Percentiles rank a stretch among this genome's conserved stretches.
Conservation (phyloP, 2,797 vertebrate species). For the Clarias platycephalus region DNA sequence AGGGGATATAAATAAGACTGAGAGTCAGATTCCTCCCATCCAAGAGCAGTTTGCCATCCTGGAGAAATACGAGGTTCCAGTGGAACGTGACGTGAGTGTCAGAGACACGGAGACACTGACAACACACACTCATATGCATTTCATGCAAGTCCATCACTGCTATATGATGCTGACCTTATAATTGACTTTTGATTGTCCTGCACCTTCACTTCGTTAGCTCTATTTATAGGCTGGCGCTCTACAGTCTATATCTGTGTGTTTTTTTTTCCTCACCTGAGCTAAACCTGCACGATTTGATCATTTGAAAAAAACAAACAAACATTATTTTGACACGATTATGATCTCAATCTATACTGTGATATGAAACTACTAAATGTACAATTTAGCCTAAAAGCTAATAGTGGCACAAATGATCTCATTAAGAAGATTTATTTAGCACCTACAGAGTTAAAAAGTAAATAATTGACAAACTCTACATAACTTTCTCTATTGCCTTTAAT, state of each 20-base stretch:
- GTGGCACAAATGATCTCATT: no score
- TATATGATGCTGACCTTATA: not conserved
- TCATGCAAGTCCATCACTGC: not conserved
- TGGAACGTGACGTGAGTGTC: slow-evolving; percentile 73
- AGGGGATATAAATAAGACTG: slow-evolving; percentile 68
- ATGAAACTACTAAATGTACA: no score
- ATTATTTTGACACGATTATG: no score
- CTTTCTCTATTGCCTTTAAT: no score
- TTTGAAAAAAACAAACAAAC: no score
- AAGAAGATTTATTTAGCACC: no score
- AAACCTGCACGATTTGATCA: no score
- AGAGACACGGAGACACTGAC: not conserved
- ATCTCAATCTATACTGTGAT: no score
- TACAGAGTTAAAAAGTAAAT: no score
- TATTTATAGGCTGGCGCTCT: slow-evolving; percentile 7
- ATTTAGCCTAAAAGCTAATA: no score
- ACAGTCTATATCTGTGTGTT: not conserved
- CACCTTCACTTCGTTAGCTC: not conserved
- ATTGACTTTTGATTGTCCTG: slow-evolving; percentile 1
- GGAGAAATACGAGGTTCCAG: slow-evolving; percentile 80
- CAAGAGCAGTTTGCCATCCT: slow-evolving; percentile 85
- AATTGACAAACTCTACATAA: no score
- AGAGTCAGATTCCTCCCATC: slow-evolving; percentile 76
- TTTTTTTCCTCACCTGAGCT: not conserved
- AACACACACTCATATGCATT: slow-evolving; percentile 16